phyloP scores from a whole-genome alignment of 2,113 vertebrate species.

The Salvelinus alpinus region DNA sequence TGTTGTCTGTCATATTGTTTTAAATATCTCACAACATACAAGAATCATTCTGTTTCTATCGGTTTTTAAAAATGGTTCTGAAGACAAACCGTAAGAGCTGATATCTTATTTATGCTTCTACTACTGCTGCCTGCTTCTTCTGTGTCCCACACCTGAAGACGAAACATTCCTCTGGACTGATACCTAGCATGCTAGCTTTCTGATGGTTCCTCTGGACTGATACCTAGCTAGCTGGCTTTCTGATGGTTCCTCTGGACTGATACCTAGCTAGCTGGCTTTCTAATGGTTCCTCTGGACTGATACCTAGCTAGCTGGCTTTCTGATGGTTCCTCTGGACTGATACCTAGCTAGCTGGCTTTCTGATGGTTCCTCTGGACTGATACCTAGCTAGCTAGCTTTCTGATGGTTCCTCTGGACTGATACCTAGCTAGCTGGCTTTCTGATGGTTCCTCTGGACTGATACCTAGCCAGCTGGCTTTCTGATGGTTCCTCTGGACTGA shows the following conservation, averaged over 20 bases:
- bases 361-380: slow-evolving; percentile 68
- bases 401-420: slow-evolving; percentile 67
- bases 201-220: too few species aligned
- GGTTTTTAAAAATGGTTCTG: slow-evolving; percentile 24
- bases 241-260: slow-evolving; percentile 62
- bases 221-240: slow-evolving; percentile 29
- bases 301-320: slow-evolving; percentile 26
- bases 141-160: slow-evolving; percentile 70
- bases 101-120: slow-evolving; percentile 56
- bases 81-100: slow-evolving; percentile 49
- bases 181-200: too few species aligned
- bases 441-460: slow-evolving; percentile 68
- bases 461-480: slow-evolving; percentile 57
- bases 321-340: slow-evolving; percentile 62
- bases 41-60: slow-evolving; percentile 28
- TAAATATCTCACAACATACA: slow-evolving; percentile 41
- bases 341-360: slow-evolving; percentile 27
- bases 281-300: slow-evolving; percentile 61
- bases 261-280: slow-evolving; percentile 26
- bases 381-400: slow-evolving; percentile 58
- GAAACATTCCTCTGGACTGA: too few species aligned
- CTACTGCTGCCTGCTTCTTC: slow-evolving; percentile 54
- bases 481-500: slow-evolving; percentile 67
- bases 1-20: slow-evolving; percentile 10
- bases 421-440: slow-evolving; percentile 58